phyloP scores from a whole-genome alignment of 1,140 invertebrate species.

The Cepaea nemoralis region DNA sequence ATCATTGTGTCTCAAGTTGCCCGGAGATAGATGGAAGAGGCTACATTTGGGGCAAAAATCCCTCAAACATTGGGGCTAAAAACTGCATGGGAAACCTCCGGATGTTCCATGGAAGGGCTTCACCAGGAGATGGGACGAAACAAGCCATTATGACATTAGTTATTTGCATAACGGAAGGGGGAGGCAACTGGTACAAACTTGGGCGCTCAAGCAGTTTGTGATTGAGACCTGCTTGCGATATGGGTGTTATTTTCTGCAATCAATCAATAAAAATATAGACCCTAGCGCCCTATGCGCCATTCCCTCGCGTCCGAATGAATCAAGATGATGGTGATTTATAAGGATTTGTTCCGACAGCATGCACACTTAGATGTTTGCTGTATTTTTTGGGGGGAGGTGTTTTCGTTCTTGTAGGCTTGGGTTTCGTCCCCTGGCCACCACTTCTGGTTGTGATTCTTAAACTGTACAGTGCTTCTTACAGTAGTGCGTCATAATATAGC shows the following conservation, averaged over 20 bases:
- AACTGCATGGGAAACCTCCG: not conserved
- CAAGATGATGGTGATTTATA: constrained; percentile 3
- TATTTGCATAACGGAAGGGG: not conserved
- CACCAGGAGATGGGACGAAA: not conserved
- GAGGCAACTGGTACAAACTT: not conserved
- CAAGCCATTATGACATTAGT: not conserved
- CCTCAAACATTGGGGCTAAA: not conserved
- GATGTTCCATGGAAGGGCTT: not conserved
- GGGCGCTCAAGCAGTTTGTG: not conserved
- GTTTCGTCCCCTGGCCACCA: not conserved
- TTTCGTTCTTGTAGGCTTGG: not conserved
- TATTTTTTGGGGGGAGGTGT: not conserved
- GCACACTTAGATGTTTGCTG: not conserved
- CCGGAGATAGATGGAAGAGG: not conserved
- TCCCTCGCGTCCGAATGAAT: not conserved
- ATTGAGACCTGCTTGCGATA: not conserved
- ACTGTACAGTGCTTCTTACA: too few relatives aligned
- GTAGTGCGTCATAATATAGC: too few relatives aligned
- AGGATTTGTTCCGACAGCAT: constrained; percentile 5
- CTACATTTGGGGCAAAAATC: not conserved
- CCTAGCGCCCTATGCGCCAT: not conserved
- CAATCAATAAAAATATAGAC: not conserved
- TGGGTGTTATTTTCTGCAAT: not conserved
- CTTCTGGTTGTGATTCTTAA: not conserved
- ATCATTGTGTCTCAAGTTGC: too few relatives aligned